A percentile compares a stretch with the other conserved stretches of the same genome.
Evolutionary conservation across 2,888 invertebrate genomes (phyloP).

Genomic region (Gibbula magus): DNA sequence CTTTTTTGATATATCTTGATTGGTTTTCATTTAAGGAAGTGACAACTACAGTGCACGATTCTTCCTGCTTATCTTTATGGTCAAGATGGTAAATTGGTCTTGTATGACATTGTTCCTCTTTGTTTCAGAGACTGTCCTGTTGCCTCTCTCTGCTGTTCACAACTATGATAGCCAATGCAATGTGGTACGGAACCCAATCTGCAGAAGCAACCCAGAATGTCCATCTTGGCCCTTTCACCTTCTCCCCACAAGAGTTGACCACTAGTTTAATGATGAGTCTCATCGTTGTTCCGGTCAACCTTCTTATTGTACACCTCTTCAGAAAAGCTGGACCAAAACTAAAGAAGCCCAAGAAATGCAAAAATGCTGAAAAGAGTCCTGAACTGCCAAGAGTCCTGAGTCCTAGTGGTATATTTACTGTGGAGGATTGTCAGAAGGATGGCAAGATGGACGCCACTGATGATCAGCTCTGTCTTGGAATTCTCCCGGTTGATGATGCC

Average conservation of each 20-base stretch:
- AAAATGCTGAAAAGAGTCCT: conserved; percentile 3
- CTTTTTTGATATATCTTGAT: too few relatives aligned
- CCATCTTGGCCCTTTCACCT: conserved; percentile 52
- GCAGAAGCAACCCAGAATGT: conserved; percentile 40
- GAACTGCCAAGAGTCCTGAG: neutral
- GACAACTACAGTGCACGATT: too few relatives aligned
- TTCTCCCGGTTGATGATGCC: neutral
- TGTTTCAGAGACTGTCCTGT: conserved; percentile 56
- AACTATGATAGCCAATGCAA: conserved; percentile 61
- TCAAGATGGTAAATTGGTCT: too few relatives aligned
- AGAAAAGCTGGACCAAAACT: conserved; percentile 41
- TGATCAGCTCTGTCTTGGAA: neutral
- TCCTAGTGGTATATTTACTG: conserved; percentile 34
- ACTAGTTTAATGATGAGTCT: conserved; percentile 51
- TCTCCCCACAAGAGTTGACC: conserved; percentile 51
- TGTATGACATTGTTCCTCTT: too few relatives aligned
- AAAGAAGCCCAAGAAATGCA: conserved; percentile 18
- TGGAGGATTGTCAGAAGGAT: conserved; percentile 34
- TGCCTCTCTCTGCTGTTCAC: conserved; percentile 55
- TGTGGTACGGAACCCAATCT: conserved; percentile 53
- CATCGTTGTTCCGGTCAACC: conserved; percentile 50
- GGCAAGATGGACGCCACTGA: conserved; percentile 8
- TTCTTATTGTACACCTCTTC: conserved; percentile 53
- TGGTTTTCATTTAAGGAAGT: too few relatives aligned
- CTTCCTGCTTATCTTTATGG: too few relatives aligned